Evolutionary conservation across 1,140 invertebrate species (phyloP).

Genomic region (Doryteuthis pealeii): DNA sequence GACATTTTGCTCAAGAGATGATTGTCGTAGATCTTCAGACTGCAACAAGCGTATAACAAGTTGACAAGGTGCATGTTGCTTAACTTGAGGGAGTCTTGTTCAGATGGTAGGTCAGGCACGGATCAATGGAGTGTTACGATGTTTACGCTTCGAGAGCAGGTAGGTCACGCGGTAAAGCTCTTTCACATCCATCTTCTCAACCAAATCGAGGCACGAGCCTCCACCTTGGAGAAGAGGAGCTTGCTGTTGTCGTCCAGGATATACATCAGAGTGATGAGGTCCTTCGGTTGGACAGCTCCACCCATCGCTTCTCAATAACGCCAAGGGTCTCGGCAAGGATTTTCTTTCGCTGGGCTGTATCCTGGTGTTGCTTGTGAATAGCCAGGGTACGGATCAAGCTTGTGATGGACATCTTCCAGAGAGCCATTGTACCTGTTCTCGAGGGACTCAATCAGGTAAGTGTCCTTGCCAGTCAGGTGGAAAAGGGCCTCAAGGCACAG

Average conservation of each 20-base stretch:
- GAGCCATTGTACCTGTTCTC: constrained; percentile 20
- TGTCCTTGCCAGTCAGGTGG: constrained; percentile 9
- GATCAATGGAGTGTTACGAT: constrained; percentile 18
- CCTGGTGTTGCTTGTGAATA: constrained; percentile 18
- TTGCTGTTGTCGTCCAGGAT: constrained; percentile 10
- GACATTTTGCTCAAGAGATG: constrained; percentile 18
- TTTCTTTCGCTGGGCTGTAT: constrained; percentile 9
- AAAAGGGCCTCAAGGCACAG: constrained; percentile 12
- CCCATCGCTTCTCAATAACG: constrained; percentile 17
- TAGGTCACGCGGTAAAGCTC: constrained; percentile 21
- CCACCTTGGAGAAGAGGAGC: constrained; percentile 8
- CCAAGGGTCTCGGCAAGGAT: constrained; percentile 11
- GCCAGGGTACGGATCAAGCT: constrained; percentile 1
- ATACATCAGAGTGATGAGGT: constrained; percentile 20
- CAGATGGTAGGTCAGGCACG: constrained; percentile 19
- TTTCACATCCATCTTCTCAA: constrained; percentile 17
- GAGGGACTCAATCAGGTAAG: constrained; percentile 16
- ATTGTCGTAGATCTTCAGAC: constrained; percentile 17
- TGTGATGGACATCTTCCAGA: constrained; percentile 14
- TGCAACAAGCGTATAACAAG: constrained; percentile 16
- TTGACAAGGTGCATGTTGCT: constrained; percentile 17
- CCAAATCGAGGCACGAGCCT: constrained; percentile 17
- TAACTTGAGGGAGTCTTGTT: constrained; percentile 11
- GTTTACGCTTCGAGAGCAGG: constrained; percentile 10
- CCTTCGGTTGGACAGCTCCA: constrained; percentile 17